These are phyloP conservation scores for Biston stratarius DNA, from an alignment of 2,888 invertebrate genomes.

Conservation along the genomic window DNA sequence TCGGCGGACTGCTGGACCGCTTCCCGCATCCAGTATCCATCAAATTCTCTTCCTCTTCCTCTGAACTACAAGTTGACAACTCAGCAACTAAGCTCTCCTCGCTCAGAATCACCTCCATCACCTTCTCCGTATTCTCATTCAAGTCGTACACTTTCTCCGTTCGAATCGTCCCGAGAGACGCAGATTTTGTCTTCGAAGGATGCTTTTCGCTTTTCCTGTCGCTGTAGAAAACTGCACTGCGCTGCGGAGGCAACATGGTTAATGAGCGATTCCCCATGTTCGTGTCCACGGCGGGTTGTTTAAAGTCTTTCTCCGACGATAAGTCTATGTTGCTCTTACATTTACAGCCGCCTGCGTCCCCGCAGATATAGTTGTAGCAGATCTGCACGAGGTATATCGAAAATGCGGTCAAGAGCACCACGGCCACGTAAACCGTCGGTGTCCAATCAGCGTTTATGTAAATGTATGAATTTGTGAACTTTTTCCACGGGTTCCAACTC, in stretches of 20 bases:
- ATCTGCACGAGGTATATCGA: slow-evolving; percentile 68
- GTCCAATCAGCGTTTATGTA: slow-evolving; percentile 67
- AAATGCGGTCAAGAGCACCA: slow-evolving; percentile 61
- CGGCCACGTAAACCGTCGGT: slow-evolving; percentile 61
- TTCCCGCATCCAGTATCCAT: slow-evolving; percentile 35
- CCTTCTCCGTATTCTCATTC: slow-evolving; percentile 72
- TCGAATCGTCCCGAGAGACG: slow-evolving; percentile 58
- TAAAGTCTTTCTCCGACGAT: slow-evolving; percentile 43
- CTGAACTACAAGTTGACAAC: slow-evolving; percentile 23
- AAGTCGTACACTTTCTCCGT: slow-evolving; percentile 74
- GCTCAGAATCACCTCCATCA: slow-evolving; percentile 71
- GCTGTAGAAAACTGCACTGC: slow-evolving; percentile 54
- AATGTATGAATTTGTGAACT: slow-evolving; percentile 59
- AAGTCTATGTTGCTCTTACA: slow-evolving; percentile 48
- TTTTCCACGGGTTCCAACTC: slow-evolving; percentile 70
- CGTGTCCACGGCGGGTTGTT: slow-evolving; percentile 58
- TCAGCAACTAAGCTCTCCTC: slow-evolving; percentile 52
- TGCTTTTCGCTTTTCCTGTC: slow-evolving; percentile 49
- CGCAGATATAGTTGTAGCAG: slow-evolving; percentile 65
- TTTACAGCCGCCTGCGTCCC: slow-evolving; percentile 53
- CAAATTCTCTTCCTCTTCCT: slow-evolving; percentile 31
- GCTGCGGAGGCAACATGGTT: slow-evolving; percentile 54
- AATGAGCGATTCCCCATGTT: slow-evolving; percentile 43
- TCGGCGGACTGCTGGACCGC: slow-evolving; percentile 66
- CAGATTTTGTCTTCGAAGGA: slow-evolving; percentile 52